Conservation (phyloP, 2,113 vertebrate genomes). For the Rhinopomastus cyanomelas region DNA sequence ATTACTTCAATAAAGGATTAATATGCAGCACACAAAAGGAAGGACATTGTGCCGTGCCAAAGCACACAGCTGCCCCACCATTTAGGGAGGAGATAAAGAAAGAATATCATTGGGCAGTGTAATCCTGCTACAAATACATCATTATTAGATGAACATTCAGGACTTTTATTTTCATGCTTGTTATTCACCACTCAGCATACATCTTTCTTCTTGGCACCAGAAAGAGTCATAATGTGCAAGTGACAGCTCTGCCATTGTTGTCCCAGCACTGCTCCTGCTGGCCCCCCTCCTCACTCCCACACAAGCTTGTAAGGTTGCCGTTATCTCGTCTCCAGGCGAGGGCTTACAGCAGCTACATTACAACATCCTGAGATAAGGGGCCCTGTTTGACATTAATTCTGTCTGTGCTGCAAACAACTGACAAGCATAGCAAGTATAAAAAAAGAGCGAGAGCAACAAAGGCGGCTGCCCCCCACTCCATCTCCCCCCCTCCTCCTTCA, state of each 20-base stretch:
- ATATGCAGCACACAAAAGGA: conserved; percentile 93
- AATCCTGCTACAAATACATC: conserved; percentile 86
- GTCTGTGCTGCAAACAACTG: conserved; percentile 78
- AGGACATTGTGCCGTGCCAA: conserved; percentile 78
- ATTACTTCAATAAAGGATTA: conserved; percentile 98
- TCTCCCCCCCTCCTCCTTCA: conserved; percentile 37
- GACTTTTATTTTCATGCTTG: conserved; percentile 82
- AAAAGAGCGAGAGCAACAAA: conserved; percentile 69
- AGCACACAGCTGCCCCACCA: conserved; percentile 87
- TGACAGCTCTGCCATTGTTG: conserved; percentile 82
- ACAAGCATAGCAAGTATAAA: conserved; percentile 83
- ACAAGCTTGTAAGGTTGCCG: conserved; percentile 76
- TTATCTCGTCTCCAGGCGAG: conserved; percentile 88
- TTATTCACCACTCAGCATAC: conserved; percentile 76
- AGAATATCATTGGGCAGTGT: conserved; percentile 78
- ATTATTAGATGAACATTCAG: conserved; percentile 87
- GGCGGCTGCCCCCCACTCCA: not conserved
- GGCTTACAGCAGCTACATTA: conserved; percentile 82
- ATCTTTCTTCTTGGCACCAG: conserved; percentile 73
- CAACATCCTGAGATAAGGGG: conserved; percentile 89
- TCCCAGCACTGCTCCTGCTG: conserved; percentile 40
- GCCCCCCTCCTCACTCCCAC: conserved; percentile 13
- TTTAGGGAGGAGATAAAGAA: conserved; percentile 83
- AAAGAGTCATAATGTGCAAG: conserved; percentile 76
- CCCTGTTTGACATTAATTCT: conserved; percentile 84